A percentile compares a stretch with the other conserved stretches of the same genome.
Evolutionary conservation across 2,113 vertebrate genomes (phyloP).

Genomic region (Halcyon malimbica): DNA sequence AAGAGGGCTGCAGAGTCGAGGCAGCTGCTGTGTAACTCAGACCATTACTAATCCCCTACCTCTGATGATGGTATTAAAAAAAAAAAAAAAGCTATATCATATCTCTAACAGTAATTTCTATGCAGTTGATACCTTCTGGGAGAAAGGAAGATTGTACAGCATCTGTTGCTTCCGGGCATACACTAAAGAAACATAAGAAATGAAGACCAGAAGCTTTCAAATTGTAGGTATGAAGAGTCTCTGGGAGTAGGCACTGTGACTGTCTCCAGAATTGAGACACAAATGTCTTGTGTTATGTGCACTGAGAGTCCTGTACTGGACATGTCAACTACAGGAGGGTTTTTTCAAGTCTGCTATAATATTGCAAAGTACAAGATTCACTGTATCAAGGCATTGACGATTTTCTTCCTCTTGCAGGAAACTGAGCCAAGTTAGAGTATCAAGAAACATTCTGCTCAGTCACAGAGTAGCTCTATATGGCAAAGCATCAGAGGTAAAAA

Average conservation of each 20-base stretch:
- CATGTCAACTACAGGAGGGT: background rate
- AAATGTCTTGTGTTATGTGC: background rate
- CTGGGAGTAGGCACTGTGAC: background rate
- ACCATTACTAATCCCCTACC: background rate
- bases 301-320: background rate
- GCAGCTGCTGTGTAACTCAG: constrained; percentile 1
- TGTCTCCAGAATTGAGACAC: background rate
- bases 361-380: background rate
- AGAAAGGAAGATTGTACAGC: background rate
- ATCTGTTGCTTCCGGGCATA: background rate
- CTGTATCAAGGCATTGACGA: background rate
- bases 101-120: background rate
- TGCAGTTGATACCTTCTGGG: background rate
- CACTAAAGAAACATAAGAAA: background rate
- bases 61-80: background rate
- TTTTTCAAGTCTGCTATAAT: background rate
- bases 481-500: background rate
- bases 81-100: background rate
- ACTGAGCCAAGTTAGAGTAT: background rate
- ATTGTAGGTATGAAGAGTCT: background rate
- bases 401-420: background rate
- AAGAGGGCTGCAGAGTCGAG: constrained; percentile 1
- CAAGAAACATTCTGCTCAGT: background rate
- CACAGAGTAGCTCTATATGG: background rate
- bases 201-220: background rate